Evolutionary conservation across 1,140 invertebrate species (phyloP), one percentile per base, ranked within the genome.

Genomic region (Tigriopus japonicus): DNA sequence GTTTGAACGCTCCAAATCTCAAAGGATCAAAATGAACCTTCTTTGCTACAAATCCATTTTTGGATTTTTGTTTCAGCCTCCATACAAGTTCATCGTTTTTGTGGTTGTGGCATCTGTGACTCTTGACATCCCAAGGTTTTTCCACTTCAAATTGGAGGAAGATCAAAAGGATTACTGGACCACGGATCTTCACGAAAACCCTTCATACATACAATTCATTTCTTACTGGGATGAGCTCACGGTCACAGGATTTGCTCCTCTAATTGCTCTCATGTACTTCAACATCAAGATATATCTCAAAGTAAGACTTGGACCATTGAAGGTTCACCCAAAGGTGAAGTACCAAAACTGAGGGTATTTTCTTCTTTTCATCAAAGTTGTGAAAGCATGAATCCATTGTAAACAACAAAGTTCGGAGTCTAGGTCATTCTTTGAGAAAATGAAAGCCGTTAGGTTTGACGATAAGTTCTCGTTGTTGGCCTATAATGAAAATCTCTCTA

Each of bases 61-160:
- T 15, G n/a, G 35, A 12, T 52, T 54, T 21, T 54, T 1, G n/a
- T 54, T 54, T 5, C 24, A 54, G 52, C 19, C 55, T 17, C 21
- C 55, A 6, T 58, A 58, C 28, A 58, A 58, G 42, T 58, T 58
- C 40, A 40, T 58, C n/a, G 15, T 58, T 41, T 35, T 41, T 15
- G 55, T 58, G 15, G 17, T 19, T 17, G 17, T 42, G n/a, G 40
- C 42, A 6, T 41, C 28, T 14, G 42, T 58, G 17, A 42, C 55
- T 5, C 55, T 58, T 17, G 40, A 58, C 23, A 58, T 58, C 41
- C 55, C 55, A 23, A 23, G 55, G 17, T 58, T 58, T 41, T 41
- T 58, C 17, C 55, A 58, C 17, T 58, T 58, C 28, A 40, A 58
- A 42, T 9, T 58, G n/a, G 55, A 23, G 52, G 52, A 54, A 15